A percentile compares a stretch with the other conserved stretches of the same genome.
Conservation (phyloP, 2,888 invertebrate genomes). For the Cheilosia scutellata region DNA sequence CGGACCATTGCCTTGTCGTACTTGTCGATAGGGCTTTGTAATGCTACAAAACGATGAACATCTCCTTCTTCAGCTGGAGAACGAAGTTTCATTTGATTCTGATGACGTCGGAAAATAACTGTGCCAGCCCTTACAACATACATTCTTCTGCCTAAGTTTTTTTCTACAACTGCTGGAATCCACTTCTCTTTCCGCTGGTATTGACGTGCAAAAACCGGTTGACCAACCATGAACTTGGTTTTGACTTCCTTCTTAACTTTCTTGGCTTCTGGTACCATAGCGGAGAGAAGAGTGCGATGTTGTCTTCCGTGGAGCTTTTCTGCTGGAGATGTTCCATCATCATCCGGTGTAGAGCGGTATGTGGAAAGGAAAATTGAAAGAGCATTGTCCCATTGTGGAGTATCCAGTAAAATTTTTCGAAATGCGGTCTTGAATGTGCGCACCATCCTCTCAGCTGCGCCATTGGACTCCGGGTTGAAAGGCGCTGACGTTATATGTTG, state of each 20-base stretch:
- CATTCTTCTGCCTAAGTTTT: constrained; percentile 18
- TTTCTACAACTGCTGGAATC: constrained; percentile 1
- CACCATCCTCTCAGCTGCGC: constrained; percentile 74
- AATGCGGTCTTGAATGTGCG: constrained; percentile 42
- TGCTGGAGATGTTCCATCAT: constrained; percentile 10
- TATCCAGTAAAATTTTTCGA: constrained; percentile 34
- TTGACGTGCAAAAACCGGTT: constrained; percentile 25
- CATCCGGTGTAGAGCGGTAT: constrained; percentile 46
- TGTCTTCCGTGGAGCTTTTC: constrained; percentile 42
- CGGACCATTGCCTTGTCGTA: not conserved
- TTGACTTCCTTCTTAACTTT: not conserved
- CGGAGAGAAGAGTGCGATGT: constrained; percentile 15
- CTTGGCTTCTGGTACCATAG: constrained; percentile 1
- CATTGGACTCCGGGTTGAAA: constrained; percentile 73
- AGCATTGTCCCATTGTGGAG: constrained; percentile 1
- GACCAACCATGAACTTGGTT: constrained; percentile 13
- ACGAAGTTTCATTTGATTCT: constrained; percentile 15
- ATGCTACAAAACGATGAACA: not conserved
- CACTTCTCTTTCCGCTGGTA: constrained; percentile 13
- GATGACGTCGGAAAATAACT: constrained; percentile 5
- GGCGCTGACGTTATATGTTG: constrained; percentile 75
- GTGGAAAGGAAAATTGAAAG: constrained; percentile 23
- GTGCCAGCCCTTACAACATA: constrained; percentile 13
- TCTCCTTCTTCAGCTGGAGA: not conserved
- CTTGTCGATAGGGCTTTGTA: not conserved